These are phyloP conservation scores for Nomia melanderi DNA, from an alignment of 1,140 invertebrate species.

Conservation along the genomic window DNA sequence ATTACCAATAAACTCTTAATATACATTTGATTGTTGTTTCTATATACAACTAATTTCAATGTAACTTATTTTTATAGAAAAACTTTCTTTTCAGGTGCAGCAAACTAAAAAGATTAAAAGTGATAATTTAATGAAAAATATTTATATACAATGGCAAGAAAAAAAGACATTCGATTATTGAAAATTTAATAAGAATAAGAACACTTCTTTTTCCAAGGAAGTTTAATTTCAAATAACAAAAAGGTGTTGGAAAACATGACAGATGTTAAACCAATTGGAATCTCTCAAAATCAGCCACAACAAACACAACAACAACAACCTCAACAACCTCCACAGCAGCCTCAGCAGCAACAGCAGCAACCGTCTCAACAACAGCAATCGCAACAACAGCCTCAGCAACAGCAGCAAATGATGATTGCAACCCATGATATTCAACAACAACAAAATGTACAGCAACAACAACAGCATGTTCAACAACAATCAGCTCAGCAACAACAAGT, in stretches of 20 bases:
- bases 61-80: neutral
- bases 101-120: conserved; percentile 33
- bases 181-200: conserved; percentile 20
- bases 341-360: conserved; percentile 76
- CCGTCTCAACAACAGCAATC: conserved; percentile 77
- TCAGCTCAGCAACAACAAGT: conserved; percentile 70
- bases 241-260: conserved; percentile 67
- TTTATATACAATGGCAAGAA: conserved; percentile 53
- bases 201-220: conserved; percentile 43
- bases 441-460: conserved; percentile 82
- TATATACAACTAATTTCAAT: neutral
- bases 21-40: too few species aligned
- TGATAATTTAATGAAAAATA: conserved; percentile 23
- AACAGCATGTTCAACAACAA: conserved; percentile 73
- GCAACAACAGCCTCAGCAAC: conserved; percentile 77
- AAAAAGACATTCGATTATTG: conserved; percentile 45
- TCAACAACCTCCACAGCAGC: conserved; percentile 60
- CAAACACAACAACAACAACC: conserved; percentile 38
- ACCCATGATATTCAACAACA: conserved; percentile 77
- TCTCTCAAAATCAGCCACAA: conserved; percentile 71
- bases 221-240: conserved; percentile 39
- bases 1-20: too few species aligned
- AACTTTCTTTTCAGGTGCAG: conserved; percentile 27
- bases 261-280: conserved; percentile 77
- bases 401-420: conserved; percentile 78